These are phyloP conservation scores for Barnardius zonarius DNA, from an alignment of 2,113 vertebrate genomes.

Conservation along the genomic window DNA sequence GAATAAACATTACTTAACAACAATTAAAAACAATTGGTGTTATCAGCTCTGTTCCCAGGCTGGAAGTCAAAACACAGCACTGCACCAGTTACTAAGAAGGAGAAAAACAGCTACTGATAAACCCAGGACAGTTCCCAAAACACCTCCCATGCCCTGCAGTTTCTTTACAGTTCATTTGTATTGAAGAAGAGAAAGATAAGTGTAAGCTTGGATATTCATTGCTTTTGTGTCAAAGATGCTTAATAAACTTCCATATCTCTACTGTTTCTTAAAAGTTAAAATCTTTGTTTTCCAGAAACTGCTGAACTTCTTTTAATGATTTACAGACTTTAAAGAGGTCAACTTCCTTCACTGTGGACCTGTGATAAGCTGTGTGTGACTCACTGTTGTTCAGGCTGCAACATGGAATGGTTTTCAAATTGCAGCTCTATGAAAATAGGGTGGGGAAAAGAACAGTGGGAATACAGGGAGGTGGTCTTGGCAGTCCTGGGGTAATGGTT, in stretches of 20 bases:
- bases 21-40: too few species aligned
- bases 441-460: not conserved
- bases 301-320: not conserved
- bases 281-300: not conserved
- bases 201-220: not conserved
- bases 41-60: too few species aligned
- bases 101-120: too few species aligned
- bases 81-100: too few species aligned
- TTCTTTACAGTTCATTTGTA: not conserved
- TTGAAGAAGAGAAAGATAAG: not conserved
- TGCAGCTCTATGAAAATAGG: not conserved
- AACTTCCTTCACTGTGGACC: not conserved
- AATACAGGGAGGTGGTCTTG: not conserved
- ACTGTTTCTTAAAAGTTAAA: rapidly evolving
- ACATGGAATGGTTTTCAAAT: not conserved
- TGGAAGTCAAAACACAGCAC: too few species aligned
- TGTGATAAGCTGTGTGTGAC: not conserved
- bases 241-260: not conserved
- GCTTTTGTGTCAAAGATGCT: not conserved
- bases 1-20: too few species aligned
- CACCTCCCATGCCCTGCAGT: not conserved
- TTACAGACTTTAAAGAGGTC: not conserved
- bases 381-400: not conserved
- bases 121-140: not conserved
- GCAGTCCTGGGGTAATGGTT: not conserved